A percentile compares a stretch with the other conserved stretches of the same genome.
phyloP scores from a whole-genome alignment of 2,888 invertebrate species.

The Lasioglossum marginatum region DNA sequence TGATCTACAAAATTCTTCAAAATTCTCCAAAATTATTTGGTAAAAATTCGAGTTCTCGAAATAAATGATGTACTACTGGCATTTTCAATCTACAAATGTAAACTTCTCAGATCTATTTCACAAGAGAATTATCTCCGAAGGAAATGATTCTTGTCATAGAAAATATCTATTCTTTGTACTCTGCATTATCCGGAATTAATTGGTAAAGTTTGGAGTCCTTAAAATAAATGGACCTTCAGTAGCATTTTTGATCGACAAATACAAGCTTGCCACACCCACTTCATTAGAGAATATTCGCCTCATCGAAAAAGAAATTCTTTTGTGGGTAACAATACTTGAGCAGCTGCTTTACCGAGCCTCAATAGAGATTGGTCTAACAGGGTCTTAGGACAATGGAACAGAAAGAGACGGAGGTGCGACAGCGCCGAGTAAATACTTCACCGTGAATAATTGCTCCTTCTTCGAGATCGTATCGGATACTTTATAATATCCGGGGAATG shows the following conservation, averaged over 20 bases:
- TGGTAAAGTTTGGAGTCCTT: background rate
- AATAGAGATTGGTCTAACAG: conserved; percentile 36
- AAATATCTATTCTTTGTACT: background rate
- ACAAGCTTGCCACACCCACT: background rate
- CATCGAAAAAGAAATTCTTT: background rate
- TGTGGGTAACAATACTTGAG: background rate
- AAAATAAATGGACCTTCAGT: no score
- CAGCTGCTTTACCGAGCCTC: conserved; percentile 11
- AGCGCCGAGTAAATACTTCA: conserved; percentile 33
- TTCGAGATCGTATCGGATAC: conserved; percentile 19
- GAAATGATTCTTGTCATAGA: background rate
- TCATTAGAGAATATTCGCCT: background rate
- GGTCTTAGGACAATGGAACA: conserved; percentile 36
- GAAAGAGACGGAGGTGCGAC: conserved; percentile 19
- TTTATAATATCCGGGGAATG: background rate
- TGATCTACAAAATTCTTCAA: background rate
- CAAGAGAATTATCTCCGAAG: background rate
- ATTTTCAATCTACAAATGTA: background rate
- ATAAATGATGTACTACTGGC: no score
- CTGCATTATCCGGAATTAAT: background rate
- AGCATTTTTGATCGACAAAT: background rate
- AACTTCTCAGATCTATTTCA: background rate
- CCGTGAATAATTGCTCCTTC: conserved; percentile 8
- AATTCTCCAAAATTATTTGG: background rate
- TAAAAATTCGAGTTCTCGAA: background rate